phyloP scores from a whole-genome alignment of 2,113 vertebrate species.

The Camelus dromedarius region DNA sequence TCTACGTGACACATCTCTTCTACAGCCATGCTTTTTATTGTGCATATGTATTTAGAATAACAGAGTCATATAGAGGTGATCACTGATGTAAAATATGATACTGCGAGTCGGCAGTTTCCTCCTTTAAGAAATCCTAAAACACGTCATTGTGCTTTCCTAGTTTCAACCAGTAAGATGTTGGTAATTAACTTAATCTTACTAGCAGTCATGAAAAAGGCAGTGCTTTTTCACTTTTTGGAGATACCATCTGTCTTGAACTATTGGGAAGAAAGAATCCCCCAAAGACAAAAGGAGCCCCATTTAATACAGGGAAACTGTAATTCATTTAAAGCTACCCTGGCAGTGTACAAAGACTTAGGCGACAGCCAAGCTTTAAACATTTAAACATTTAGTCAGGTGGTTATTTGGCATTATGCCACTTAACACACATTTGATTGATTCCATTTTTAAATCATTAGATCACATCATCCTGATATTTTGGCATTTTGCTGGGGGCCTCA shows the following conservation, averaged over 20 bases:
- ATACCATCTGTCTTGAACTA: neutral
- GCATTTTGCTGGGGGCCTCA: neutral
- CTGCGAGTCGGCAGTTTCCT: neutral
- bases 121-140: neutral
- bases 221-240: neutral
- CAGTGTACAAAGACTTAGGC: neutral
- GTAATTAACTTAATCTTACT: neutral
- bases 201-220: neutral
- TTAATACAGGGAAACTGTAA: neutral
- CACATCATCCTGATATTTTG: neutral
- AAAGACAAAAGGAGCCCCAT: neutral
- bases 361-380: neutral
- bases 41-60: neutral
- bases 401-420: constrained; percentile 20
- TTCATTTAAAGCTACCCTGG: neutral
- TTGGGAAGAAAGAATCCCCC: neutral
- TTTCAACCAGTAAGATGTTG: constrained; percentile 3
- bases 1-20: fast-evolving
- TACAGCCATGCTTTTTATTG: neutral
- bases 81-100: neutral
- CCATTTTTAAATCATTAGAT: constrained; percentile 41
- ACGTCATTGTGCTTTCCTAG: neutral
- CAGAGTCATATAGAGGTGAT: no score
- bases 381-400: constrained; percentile 19
- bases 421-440: neutral